Evolutionary conservation across 2,797 vertebrate genomes (phyloP), one percentile per base, ranked within the genome.

Genomic region (Danionella dracula): DNA sequence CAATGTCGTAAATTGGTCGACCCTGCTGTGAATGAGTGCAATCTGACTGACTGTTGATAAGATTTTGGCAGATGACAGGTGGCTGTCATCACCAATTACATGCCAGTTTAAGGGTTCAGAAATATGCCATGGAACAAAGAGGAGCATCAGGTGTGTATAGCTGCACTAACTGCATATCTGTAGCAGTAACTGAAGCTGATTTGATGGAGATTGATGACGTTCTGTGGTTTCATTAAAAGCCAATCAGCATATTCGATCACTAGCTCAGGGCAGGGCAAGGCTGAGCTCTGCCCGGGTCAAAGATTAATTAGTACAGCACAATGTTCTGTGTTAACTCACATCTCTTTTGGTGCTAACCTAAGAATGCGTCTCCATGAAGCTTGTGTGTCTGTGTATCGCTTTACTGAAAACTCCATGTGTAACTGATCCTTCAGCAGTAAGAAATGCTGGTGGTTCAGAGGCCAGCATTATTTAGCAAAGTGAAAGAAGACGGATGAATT

Each of bases 181-280:
- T 63, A 19, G 59, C 63, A 35, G 64, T 71, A 60, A 71, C 54
- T 46, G 54, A 70, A 64, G 27, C 56, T 53, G 61, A 9, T 20
- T 68, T 62, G 59, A 69, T 74, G 71, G 42, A 27, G 51, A 68
- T 75, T 46, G 21, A 32, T 75, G 68, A 55, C 65, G 32, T 16
- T 64, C 37, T 61, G 65, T 66, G 73, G 65, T 65, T 73, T 71
- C 64, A 71, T 68, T 72, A 73, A 73, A 74, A 64, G 35, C 48
- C 72, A 75, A 50, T 71, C 65, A 58, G 67, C 57, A 48, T 54
- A 75, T 56, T 54, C 15, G 58, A 75, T 68, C 70, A 48, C 34
- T 48, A 19, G 44, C 31, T 35, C 8, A 20, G 4, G 55, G 35
- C 35, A 16, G 32, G 57, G 44, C 15, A 42, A 74, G 46, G 34